Base-by-base conservation (phyloP, 2,797 vertebrate genomes). In the Remorina albescens region DNA sequence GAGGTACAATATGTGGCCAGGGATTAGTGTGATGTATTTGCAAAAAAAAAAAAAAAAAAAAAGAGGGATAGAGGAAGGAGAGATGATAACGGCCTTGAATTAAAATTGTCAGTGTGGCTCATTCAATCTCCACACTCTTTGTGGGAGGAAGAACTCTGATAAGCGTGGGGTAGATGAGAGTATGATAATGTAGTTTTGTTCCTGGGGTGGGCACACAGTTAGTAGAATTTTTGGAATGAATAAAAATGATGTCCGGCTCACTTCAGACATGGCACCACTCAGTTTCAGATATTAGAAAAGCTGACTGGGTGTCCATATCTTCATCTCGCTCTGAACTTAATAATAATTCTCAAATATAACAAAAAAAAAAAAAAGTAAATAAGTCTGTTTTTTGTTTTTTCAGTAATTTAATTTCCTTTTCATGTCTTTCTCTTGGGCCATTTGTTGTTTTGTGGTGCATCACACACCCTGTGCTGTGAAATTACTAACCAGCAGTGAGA, bases 11-110 rank as follows among this genome's bases (percentile, higher is more conserved):
- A 56, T 11, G n/a, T 72, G 57, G 63, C 61, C 67, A 65, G 50
- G 71, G 83, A 78, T 86, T 88, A 83, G 72, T 67, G 55, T 72
- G 42, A 13, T 59, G 65, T 41, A 68, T 76, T 86, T 70, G 63
- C 54, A 51, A 21, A 69, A 74, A 32, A 21, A 23, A n/a, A 53
- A 42, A 32, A 5, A 19, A 5, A 41, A 5, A 36, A 34, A 21
- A 19, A 65, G 30, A 30, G 30, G 6, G 6, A 30, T 6, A 57
- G 26, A 19, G 8, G 10, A 44, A n/a, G 60, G 54, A 21, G 60
- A 26, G 23, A 37, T 0, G 28, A 18, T 59, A 54, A 66, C 55
- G 70, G 60, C 58, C 39, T 21, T 42, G 56, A 63, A 64, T 76
- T 53, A 44, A 76, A 71, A 77, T 76, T 62, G 60, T 70, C 49